Evolutionary conservation across 2,113 vertebrate genomes (phyloP).

Genomic region (Lophochroa leadbeateri): DNA sequence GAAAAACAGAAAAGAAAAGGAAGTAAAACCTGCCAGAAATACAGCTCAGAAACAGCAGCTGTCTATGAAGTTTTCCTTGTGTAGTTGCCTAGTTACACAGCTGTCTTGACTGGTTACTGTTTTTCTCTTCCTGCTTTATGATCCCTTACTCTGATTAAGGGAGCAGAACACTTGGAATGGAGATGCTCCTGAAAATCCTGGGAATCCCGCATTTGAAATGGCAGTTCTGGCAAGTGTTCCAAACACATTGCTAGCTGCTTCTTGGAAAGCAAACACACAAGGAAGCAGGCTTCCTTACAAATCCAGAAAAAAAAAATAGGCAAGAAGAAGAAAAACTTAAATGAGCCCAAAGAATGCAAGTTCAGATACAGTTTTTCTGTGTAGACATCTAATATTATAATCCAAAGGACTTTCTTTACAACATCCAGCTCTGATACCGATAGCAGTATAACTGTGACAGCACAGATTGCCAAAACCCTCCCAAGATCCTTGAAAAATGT

Average conservation of each 20-base stretch:
- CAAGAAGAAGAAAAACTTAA: neutral
- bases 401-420: neutral
- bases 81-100: neutral
- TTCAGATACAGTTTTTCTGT: neutral
- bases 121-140: neutral
- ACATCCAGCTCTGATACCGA: neutral
- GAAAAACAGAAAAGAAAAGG: neutral
- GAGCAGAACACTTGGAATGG: neutral
- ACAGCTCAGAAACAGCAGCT: neutral
- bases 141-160: neutral
- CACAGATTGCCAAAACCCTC: neutral
- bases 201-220: neutral
- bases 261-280: neutral
- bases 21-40: neutral
- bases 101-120: neutral
- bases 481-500: neutral
- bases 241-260: neutral
- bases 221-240: neutral
- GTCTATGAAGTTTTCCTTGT: neutral
- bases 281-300: neutral
- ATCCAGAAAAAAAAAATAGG: neutral
- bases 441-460: neutral
- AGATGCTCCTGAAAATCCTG: neutral
- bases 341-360: neutral
- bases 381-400: neutral